Evolutionary conservation across 2,797 vertebrate species (phyloP), one percentile per base, ranked within the genome.

Genomic region (Pagetopsis macropterus): DNA sequence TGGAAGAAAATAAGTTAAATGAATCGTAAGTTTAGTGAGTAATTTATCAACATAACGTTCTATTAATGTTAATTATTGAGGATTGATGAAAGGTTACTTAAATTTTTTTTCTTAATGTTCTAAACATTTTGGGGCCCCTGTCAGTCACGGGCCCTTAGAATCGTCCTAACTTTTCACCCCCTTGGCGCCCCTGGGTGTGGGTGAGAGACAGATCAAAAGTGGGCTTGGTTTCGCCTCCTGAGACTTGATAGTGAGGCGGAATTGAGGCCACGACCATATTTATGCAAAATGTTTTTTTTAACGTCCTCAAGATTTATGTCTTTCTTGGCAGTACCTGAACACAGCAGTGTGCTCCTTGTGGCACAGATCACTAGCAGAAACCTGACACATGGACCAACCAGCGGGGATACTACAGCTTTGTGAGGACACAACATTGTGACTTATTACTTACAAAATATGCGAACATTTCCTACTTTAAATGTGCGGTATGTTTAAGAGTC

Each of bases 241-340:
- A 15, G 41, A 5, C n/a, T 9, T 17, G 48, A 17, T 6, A 45
- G 44, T 60, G 44, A 67, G 75, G 82, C 50, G 78, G 82, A 23
- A 68, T 33, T 65, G 31, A 43, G 14, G 10, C 50, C 1, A 10
- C 3, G 41, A 9, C 43, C 8, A 37, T 54, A 46, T 21, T 59
- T 37, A 43, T 49, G 5, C 10, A 33, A 52, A 5, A 10, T 46
- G 6, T 23, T 37, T 21, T 43, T 27, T 50, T 9, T 27, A 4
- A 48, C 55, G 37, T 55, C 71, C 11, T 5, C 60, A 0, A 0
- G 12, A 14, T 44, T 51, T 52, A 58, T 41, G 65, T 54, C 52
- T 19, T 12, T 14, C 33, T 23, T 13, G 3, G 12, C 33, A 54
- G 7, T 16, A 8, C 27, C 19, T 13, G 31, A 16, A 9, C 8